Percentiles rank a stretch among this genome's conserved stretches.
These are phyloP conservation scores for Pseudobourletiella spinata DNA, from an alignment of 1,140 invertebrate species.

Conservation along the genomic window DNA sequence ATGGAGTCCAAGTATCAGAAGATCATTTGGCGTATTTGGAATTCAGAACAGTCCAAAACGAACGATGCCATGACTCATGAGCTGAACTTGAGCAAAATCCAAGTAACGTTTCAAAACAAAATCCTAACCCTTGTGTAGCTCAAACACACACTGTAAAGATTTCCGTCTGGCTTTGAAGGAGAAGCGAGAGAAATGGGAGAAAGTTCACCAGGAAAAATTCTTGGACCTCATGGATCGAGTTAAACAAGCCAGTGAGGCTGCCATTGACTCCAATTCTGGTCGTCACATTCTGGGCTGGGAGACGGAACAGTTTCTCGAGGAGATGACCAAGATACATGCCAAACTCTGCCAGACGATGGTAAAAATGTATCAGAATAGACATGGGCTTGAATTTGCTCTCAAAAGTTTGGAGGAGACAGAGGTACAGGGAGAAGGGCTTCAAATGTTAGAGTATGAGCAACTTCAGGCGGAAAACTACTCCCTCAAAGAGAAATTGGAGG, in stretches of 20 bases:
- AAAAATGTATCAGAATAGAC: constrained; percentile 15
- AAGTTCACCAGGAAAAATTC: not conserved
- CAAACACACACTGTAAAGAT: no score
- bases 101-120: no score
- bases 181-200: constrained; percentile 1
- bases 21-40: not conserved
- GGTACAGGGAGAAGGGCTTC: constrained; percentile 17
- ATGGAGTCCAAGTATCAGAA: constrained; percentile 5
- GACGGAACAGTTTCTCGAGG: constrained; percentile 17
- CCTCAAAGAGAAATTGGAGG: constrained; percentile 17
- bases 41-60: constrained; percentile 4
- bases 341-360: constrained; percentile 16
- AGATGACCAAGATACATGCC: constrained; percentile 13
- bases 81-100: not conserved
- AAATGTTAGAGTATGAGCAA: constrained; percentile 27
- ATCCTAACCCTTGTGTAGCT: not conserved
- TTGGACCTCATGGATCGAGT: constrained; percentile 5
- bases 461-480: constrained; percentile 19
- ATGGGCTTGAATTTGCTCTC: constrained; percentile 17
- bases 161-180: no score
- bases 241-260: constrained; percentile 6
- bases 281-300: constrained; percentile 13
- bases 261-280: constrained; percentile 23
- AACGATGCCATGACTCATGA: not conserved
- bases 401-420: constrained; percentile 20